A percentile compares a stretch with the other conserved stretches of the same genome.
phyloP scores from a whole-genome alignment of 1,140 invertebrate genomes.

The Euwallacea similis region DNA sequence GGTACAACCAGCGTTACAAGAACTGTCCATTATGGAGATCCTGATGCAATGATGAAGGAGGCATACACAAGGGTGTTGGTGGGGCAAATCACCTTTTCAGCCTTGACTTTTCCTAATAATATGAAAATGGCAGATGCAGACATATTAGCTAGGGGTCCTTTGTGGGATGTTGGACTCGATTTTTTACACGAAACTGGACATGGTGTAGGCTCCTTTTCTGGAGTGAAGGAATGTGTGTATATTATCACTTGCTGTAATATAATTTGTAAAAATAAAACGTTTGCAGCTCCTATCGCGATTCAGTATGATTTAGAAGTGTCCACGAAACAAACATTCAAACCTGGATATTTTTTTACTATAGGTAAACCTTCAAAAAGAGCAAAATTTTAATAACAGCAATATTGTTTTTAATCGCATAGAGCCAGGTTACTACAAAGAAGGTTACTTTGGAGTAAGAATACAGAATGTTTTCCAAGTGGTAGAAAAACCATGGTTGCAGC shows the following conservation, averaged over 20 bases:
- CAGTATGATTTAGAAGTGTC: conserved; percentile 43
- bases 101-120: conserved; percentile 68
- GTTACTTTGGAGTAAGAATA: conserved; percentile 86
- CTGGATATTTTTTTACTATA: conserved; percentile 84
- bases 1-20: conserved; percentile 93
- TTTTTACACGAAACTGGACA: conserved; percentile 88
- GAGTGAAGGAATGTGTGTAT: conserved; percentile 76
- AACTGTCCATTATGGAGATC: conserved; percentile 85
- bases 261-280: conserved; percentile 15
- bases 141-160: conserved; percentile 71
- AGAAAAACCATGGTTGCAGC: conserved; percentile 57
- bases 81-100: conserved; percentile 75
- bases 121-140: conserved; percentile 71
- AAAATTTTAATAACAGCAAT: not conserved
- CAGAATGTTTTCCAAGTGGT: conserved; percentile 90
- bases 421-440: conserved; percentile 79
- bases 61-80: conserved; percentile 90
- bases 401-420: conserved; percentile 56
- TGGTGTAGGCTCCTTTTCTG: conserved; percentile 85
- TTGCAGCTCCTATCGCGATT: conserved; percentile 68
- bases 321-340: conserved; percentile 63
- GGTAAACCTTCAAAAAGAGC: conserved; percentile 58
- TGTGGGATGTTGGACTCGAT: conserved; percentile 81
- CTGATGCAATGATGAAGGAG: conserved; percentile 72
- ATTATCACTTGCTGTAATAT: not conserved